Percentiles rank a stretch among this genome's conserved stretches.
phyloP scores from a whole-genome alignment of 1,140 invertebrate genomes.

The Bathynomus jamesi region DNA sequence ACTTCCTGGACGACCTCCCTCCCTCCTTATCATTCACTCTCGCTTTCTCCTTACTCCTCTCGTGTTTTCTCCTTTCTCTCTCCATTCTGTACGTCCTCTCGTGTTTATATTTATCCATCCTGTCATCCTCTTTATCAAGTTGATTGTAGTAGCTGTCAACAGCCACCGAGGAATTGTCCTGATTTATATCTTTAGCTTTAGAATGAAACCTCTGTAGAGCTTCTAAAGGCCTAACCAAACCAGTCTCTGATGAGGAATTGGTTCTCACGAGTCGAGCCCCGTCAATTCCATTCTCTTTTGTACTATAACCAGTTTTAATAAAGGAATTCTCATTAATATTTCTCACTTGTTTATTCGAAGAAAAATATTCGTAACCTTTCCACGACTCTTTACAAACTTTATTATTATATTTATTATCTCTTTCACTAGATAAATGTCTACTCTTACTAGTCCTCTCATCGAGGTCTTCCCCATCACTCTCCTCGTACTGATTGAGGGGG shows the following conservation, averaged over 20 bases:
- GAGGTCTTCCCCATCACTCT: neutral
- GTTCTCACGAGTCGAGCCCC: neutral
- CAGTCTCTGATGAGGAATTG: neutral
- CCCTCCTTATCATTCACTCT: neutral
- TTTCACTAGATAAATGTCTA: neutral
- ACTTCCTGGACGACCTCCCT: neutral
- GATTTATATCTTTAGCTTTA: neutral
- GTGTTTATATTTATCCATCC: neutral
- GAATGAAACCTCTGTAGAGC: neutral
- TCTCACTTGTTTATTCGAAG: too few species aligned
- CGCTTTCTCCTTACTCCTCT: neutral
- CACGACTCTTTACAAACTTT: neutral
- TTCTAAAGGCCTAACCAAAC: neutral
- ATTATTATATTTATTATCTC: neutral
- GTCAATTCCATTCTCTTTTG: neutral
- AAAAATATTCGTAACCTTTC: neutral
- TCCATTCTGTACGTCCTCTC: neutral
- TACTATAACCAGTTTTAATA: neutral
- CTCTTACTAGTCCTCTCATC: neutral
- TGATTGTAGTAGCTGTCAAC: too few species aligned
- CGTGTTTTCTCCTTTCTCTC: neutral
- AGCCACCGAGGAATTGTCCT: too few species aligned
- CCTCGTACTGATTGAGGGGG: neutral
- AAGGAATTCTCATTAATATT: neutral
- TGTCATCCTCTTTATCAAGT: too few species aligned